phyloP scores from a whole-genome alignment of 2,113 vertebrate species.

The Pteruthius melanotis region DNA sequence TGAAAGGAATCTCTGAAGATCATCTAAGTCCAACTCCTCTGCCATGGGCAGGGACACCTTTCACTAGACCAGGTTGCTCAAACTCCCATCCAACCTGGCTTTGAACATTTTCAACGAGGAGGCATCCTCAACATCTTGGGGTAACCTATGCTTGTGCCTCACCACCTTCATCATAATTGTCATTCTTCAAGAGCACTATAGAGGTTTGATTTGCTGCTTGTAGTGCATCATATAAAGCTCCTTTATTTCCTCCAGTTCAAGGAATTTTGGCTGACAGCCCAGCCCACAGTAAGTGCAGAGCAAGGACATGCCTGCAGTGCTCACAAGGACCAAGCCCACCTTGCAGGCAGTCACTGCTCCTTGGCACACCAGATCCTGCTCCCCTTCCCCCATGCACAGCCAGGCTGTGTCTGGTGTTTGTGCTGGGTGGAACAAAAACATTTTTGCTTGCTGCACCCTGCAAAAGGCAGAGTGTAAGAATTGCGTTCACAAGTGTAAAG shows the following conservation, averaged over 20 bases:
- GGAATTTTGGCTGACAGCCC: background rate
- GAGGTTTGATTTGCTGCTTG: background rate
- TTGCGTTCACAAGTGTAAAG: background rate
- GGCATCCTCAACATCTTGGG: background rate
- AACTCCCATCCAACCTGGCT: background rate
- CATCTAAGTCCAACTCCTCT: background rate
- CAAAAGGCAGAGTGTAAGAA: background rate
- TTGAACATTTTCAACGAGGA: background rate
- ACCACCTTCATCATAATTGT: background rate
- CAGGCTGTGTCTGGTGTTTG: background rate
- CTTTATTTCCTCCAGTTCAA: background rate
- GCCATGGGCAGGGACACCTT: background rate
- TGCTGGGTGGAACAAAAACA: background rate
- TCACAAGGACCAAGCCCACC: background rate
- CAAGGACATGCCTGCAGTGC: background rate
- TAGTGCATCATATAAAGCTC: background rate
- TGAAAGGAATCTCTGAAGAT: background rate
- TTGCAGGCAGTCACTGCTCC: background rate
- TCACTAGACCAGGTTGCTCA: background rate
- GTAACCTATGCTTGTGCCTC: rapidly evolving
- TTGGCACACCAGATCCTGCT: background rate
- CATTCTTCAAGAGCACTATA: background rate
- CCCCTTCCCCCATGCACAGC: rapidly evolving
- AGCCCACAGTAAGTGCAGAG: background rate
- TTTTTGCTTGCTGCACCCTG: background rate